Evolutionary conservation across 1,140 invertebrate species (phyloP).

Genomic region (Neodiprion pinetum): DNA sequence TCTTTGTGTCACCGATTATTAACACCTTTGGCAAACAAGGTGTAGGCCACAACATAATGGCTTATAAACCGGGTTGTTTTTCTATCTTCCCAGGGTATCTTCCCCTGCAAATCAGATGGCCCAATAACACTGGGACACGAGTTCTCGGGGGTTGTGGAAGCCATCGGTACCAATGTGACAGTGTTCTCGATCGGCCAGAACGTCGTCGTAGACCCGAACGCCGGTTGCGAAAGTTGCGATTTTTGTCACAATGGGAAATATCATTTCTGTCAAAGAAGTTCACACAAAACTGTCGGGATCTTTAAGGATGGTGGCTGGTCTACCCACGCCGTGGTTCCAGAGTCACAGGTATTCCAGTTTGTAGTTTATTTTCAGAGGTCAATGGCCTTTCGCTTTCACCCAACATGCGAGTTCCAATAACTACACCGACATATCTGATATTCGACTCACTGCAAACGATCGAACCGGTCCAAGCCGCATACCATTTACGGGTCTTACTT

Average conservation of each 20-base stretch:
- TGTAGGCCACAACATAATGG: not conserved
- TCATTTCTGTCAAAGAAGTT: slow-evolving; percentile 63
- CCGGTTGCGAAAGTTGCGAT: slow-evolving; percentile 61
- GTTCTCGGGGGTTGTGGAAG: slow-evolving; percentile 66
- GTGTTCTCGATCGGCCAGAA: slow-evolving; percentile 67
- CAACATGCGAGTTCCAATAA: no score
- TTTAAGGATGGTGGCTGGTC: slow-evolving; percentile 68
- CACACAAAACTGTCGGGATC: slow-evolving; percentile 66
- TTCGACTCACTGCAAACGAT: no score
- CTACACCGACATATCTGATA: no score
- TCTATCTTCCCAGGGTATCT: slow-evolving; percentile 59
- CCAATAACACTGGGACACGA: slow-evolving; percentile 69
- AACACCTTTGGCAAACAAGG: not conserved
- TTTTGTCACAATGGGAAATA: slow-evolving; percentile 63
- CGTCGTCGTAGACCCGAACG: slow-evolving; percentile 68
- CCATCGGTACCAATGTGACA: slow-evolving; percentile 62
- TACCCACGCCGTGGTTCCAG: slow-evolving; percentile 61
- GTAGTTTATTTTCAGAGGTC: no score
- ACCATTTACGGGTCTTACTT: no score
- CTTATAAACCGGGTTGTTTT: not conserved
- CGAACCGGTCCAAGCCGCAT: no score
- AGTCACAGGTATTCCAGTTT: slow-evolving; percentile 54
- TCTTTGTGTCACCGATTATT: not conserved
- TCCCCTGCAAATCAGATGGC: slow-evolving; percentile 59
- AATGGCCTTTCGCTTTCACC: no score